A percentile compares a stretch with the other conserved stretches of the same genome.
These are phyloP conservation scores for Mastigias papua DNA, from an alignment of 30 jellyfish, hydroid and myxozoan genomes.

Conservation along the genomic window DNA sequence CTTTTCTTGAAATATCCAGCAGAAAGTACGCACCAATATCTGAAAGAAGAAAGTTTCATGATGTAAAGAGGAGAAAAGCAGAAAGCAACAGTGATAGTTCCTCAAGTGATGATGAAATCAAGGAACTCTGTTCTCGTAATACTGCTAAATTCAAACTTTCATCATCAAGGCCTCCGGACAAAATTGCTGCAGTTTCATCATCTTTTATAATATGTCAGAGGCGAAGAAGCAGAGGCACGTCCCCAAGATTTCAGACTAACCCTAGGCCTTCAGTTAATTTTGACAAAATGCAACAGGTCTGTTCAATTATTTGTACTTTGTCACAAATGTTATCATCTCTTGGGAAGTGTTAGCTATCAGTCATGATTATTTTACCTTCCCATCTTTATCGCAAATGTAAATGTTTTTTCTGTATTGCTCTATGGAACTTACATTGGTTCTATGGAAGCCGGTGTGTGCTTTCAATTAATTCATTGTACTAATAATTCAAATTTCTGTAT, in stretches of 20 bases:
- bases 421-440: too few species aligned
- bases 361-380: too few species aligned
- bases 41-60: slow-evolving; percentile 17
- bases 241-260: slow-evolving; percentile 45
- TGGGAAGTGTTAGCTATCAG: background rate
- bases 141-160: slow-evolving; percentile 22
- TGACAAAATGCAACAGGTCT: slow-evolving; percentile 73
- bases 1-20: slow-evolving; percentile 25
- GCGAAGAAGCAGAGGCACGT: slow-evolving; percentile 43
- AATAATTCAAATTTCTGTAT: too few species aligned
- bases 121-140: slow-evolving; percentile 52
- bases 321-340: background rate
- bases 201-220: slow-evolving; percentile 56
- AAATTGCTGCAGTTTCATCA: slow-evolving; percentile 58
- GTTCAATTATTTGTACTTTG: background rate
- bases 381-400: too few species aligned
- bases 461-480: too few species aligned
- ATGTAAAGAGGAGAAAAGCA: slow-evolving; percentile 58
- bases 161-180: slow-evolving; percentile 72
- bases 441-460: too few species aligned
- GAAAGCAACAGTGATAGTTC: slow-evolving; percentile 67
- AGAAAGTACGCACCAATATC: background rate
- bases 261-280: slow-evolving; percentile 65
- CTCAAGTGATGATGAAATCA: slow-evolving; percentile 69
- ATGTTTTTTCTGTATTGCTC: too few species aligned